These are phyloP conservation scores for Conops quadrifasciatus DNA, from an alignment of 2,888 invertebrate genomes.

Conservation along the genomic window DNA sequence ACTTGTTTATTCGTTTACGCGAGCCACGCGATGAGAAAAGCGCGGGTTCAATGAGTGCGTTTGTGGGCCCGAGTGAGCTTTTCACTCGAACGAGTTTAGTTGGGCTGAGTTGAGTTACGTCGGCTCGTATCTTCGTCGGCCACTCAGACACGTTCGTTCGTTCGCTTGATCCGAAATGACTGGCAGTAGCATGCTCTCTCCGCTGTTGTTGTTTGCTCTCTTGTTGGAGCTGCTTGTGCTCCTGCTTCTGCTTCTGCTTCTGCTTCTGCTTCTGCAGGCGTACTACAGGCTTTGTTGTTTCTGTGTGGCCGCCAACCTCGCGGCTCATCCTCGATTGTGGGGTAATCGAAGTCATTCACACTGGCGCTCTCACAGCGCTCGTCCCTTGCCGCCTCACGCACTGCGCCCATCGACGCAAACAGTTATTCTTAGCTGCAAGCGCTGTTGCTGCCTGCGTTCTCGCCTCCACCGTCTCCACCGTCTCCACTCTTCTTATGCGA, in stretches of 20 bases:
- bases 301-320: constrained; percentile 56
- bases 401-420: neutral
- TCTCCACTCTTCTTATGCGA: neutral
- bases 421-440: constrained; percentile 23
- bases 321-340: constrained; percentile 59
- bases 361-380: constrained; percentile 39
- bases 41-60: neutral
- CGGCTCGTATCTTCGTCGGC: neutral
- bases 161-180: no score
- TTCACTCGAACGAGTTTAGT: neutral
- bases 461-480: neutral
- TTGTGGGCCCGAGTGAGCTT: neutral
- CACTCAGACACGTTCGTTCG: constrained; percentile 22
- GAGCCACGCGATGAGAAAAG: neutral
- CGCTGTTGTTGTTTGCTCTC: neutral
- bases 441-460: constrained; percentile 16
- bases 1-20: constrained; percentile 41
- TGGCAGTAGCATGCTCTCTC: constrained; percentile 10
- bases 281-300: no score
- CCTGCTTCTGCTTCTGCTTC: constrained; percentile 17
- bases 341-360: constrained; percentile 65
- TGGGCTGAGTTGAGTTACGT: neutral
- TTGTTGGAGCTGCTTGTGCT: neutral
- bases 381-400: neutral
- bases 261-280: constrained; percentile 29